phyloP scores from a whole-genome alignment of 2,113 vertebrate genomes.

The Gymnocephalus cernua region DNA sequence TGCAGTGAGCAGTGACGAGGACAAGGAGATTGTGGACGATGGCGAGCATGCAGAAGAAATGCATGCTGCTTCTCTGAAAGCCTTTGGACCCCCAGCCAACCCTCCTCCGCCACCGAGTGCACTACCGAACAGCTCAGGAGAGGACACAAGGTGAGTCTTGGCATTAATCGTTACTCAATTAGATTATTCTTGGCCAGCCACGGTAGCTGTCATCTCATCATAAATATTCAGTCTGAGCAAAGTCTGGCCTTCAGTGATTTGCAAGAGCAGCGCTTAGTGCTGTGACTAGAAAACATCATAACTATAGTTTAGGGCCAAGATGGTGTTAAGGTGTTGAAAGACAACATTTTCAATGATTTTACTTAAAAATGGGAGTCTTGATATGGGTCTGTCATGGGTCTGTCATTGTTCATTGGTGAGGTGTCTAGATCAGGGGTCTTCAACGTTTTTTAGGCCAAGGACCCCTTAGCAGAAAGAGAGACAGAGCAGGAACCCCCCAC shows the following conservation, averaged over 20 bases:
- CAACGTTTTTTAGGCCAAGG: too few species aligned
- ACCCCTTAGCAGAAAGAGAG: too few species aligned
- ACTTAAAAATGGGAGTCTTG: background rate
- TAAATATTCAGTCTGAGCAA: background rate
- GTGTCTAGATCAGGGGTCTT: background rate
- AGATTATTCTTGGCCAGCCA: background rate
- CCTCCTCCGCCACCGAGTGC: conserved; percentile 78
- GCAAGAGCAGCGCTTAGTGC: background rate
- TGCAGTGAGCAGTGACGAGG: background rate
- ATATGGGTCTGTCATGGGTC: background rate
- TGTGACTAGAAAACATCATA: too few species aligned
- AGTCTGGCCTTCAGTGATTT: background rate
- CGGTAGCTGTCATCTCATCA: background rate
- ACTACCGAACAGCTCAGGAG: conserved; percentile 37
- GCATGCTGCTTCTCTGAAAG: background rate
- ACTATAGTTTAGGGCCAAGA: too few species aligned
- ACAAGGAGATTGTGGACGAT: background rate
- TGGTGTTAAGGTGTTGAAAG: too few species aligned
- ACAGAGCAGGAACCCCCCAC: too few species aligned
- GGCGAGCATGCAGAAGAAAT: conserved; percentile 15
- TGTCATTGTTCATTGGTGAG: background rate
- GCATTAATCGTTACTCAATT: background rate
- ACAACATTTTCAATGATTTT: background rate
- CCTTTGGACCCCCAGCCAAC: conserved; percentile 75
- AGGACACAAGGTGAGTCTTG: conserved; percentile 54